These are phyloP conservation scores for Meleagris gallopavo DNA, from an alignment of 2,113 vertebrate species.

Conservation along the genomic window DNA sequence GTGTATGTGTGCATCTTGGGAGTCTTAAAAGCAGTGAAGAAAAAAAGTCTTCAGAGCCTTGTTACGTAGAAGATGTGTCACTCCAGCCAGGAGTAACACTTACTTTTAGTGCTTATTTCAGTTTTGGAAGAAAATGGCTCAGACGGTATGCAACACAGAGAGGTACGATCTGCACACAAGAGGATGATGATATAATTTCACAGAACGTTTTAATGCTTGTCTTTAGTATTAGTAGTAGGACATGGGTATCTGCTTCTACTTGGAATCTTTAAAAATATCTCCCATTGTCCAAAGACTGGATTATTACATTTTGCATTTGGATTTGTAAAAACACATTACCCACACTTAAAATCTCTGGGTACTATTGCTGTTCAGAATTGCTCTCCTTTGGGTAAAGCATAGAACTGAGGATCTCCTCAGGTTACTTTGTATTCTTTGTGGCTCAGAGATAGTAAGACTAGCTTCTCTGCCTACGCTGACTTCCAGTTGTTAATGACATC, in stretches of 20 bases:
- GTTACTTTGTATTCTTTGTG: not conserved
- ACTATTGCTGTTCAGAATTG: not conserved
- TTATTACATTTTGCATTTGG: not conserved
- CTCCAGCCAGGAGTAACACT: not conserved
- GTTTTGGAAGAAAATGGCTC: not conserved
- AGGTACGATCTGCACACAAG: not conserved
- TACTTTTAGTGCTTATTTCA: not conserved
- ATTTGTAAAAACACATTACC: not conserved
- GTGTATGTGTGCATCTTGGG: not conserved
- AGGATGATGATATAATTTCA: not conserved
- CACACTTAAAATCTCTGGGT: not conserved
- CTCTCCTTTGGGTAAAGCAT: not conserved
- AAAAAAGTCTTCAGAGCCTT: not conserved
- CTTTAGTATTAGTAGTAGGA: not conserved
- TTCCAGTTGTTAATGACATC: not conserved
- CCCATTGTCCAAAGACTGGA: not conserved
- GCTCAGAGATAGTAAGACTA: not conserved
- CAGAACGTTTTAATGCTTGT: not conserved
- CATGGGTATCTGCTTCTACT: not conserved
- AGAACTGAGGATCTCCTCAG: not conserved
- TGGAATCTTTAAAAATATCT: not conserved
- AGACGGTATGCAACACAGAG: not conserved
- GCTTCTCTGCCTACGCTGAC: not conserved
- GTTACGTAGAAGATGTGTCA: not conserved
- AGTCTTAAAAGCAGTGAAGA: not conserved